These are phyloP conservation scores for Calcarius lapponicus DNA, from an alignment of 2,797 vertebrate species.

Conservation along the genomic window DNA sequence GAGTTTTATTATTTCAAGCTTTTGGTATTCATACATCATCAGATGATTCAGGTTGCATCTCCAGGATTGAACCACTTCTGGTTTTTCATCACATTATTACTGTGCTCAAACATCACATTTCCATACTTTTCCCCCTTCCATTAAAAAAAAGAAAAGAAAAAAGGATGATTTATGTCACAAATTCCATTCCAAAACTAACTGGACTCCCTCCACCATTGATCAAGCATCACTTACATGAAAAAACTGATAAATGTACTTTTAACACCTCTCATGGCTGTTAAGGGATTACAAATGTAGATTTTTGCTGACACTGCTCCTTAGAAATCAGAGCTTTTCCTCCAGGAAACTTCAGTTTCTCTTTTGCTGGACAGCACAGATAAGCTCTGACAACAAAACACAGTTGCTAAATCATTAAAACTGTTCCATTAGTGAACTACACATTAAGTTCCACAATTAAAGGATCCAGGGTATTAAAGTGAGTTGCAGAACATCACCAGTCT, in stretches of 20 bases:
- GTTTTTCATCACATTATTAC: background rate
- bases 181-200: background rate
- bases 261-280: background rate
- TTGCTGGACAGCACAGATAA: background rate
- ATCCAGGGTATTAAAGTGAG: background rate
- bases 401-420: background rate
- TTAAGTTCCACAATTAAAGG: background rate
- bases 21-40: background rate
- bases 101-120: background rate
- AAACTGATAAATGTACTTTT: background rate
- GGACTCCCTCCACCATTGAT: background rate
- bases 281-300: background rate
- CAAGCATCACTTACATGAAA: background rate
- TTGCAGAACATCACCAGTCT: background rate
- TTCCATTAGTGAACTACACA: background rate
- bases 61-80: background rate
- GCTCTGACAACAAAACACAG: background rate
- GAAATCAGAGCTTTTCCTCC: background rate
- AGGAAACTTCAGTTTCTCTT: background rate
- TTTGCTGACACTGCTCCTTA: background rate
- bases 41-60: background rate
- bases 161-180: background rate
- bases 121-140: background rate
- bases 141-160: background rate
- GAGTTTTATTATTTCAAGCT: background rate